Evolutionary conservation across 2,797 vertebrate species (phyloP).

Genomic region (Sphenodon punctatus): DNA sequence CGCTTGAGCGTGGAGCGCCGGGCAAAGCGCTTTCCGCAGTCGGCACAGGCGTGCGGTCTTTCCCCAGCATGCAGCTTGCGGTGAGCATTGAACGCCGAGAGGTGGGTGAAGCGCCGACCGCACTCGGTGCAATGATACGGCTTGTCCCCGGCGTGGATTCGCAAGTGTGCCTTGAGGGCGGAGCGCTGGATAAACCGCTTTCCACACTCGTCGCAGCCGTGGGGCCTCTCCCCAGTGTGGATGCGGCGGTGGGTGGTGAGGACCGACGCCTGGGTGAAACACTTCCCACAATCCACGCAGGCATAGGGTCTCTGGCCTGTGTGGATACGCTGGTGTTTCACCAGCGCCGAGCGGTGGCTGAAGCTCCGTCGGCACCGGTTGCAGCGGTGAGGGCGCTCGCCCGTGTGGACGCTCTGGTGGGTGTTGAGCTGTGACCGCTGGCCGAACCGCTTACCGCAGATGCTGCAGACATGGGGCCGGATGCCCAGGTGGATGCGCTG

Average conservation of each 20-base stretch:
- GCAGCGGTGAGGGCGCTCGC: slow-evolving; percentile 49
- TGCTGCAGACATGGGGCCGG: slow-evolving; percentile 49
- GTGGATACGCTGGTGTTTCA: slow-evolving; percentile 39
- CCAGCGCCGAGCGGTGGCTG: slow-evolving; percentile 39
- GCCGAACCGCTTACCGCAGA: slow-evolving; percentile 60
- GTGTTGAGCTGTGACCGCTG: slow-evolving; percentile 36
- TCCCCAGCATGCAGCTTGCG: slow-evolving; percentile 67
- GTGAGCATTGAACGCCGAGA: slow-evolving; percentile 43
- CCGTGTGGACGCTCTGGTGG: slow-evolving; percentile 52
- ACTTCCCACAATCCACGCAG: slow-evolving; percentile 51
- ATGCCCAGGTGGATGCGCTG: slow-evolving; percentile 55
- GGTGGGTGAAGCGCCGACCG: slow-evolving; percentile 18
- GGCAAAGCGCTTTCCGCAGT: slow-evolving; percentile 66
- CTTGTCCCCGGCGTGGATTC: not conserved
- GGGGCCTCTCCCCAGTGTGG: slow-evolving; percentile 47
- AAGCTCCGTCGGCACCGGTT: slow-evolving; percentile 47
- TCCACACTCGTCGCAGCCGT: slow-evolving; percentile 45
- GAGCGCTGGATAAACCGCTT: slow-evolving; percentile 3
- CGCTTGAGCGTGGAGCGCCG: slow-evolving; percentile 65
- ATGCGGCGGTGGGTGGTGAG: slow-evolving; percentile 14
- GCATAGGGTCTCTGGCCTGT: slow-evolving; percentile 48
- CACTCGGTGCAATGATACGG: slow-evolving; percentile 10
- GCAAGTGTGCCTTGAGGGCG: not conserved
- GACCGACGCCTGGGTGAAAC: slow-evolving; percentile 17
- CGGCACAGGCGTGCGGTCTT: slow-evolving; percentile 66